phyloP scores from a whole-genome alignment of 1,140 invertebrate species.

The Leptinotarsa defecta region DNA sequence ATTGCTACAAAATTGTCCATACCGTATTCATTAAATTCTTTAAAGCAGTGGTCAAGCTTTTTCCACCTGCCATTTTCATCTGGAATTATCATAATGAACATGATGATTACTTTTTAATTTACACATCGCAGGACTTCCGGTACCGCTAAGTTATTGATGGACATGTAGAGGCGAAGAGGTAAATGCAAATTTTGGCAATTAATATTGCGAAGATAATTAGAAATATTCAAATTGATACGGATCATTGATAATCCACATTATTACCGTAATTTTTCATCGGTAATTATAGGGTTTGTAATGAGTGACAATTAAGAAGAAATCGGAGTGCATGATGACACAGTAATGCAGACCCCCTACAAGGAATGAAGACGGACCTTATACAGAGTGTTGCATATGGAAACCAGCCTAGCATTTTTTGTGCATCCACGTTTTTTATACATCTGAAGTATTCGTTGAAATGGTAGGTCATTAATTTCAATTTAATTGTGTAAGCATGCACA shows the following conservation, averaged over 20 bases:
- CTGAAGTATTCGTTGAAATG: neutral
- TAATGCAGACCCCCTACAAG: constrained; percentile 3
- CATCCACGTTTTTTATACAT: neutral
- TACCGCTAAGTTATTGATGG: neutral
- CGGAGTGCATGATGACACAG: constrained; percentile 6
- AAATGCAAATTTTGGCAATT: constrained; percentile 15
- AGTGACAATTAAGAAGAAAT: constrained; percentile 15
- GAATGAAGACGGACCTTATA: neutral
- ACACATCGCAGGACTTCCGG: constrained; percentile 5
- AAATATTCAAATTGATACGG: constrained; percentile 10
- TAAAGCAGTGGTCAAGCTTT: constrained; percentile 2
- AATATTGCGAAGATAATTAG: constrained; percentile 14
- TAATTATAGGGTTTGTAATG: constrained; percentile 10
- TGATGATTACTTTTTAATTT: constrained; percentile 8
- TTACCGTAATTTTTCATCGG: constrained; percentile 2
- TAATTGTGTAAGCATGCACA: neutral
- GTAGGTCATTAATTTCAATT: neutral
- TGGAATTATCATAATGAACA: constrained; percentile 11
- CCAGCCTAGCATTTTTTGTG: neutral
- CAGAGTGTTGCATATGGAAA: neutral
- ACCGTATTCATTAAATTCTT: neutral
- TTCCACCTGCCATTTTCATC: constrained; percentile 5
- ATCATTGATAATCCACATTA: constrained; percentile 5
- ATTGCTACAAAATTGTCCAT: neutral
- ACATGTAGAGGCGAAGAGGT: neutral